phyloP scores from a whole-genome alignment of 2,113 vertebrate genomes.

The Sigmodon hispidus region DNA sequence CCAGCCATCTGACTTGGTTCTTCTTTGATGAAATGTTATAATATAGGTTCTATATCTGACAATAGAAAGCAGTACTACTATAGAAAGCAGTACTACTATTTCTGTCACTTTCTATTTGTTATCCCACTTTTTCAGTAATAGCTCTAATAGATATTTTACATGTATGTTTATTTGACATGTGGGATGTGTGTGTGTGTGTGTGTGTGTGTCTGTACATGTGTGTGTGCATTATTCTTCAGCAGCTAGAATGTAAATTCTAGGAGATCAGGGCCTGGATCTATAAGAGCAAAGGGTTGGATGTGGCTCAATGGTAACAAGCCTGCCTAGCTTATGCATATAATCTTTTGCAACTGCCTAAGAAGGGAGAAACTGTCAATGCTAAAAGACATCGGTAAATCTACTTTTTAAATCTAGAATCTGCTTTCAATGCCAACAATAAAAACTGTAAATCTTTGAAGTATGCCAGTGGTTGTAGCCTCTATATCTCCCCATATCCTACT shows the following conservation, averaged over 20 bases:
- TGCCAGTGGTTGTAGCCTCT: not conserved
- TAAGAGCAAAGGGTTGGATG: not conserved
- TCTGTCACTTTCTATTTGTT: not conserved
- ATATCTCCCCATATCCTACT: not conserved
- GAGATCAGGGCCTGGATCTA: not conserved
- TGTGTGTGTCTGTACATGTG: not conserved
- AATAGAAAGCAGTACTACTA: not conserved
- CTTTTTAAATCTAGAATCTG: not conserved
- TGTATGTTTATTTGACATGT: not conserved
- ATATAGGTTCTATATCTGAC: not conserved
- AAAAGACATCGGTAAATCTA: not conserved
- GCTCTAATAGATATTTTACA: not conserved
- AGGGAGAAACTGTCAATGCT: not conserved
- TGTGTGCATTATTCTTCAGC: not conserved
- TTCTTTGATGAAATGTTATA: not conserved
- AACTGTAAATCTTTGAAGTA: not conserved
- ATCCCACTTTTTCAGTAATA: not conserved
- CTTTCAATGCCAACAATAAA: not conserved
- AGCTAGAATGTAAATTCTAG: slow-evolving; percentile 11
- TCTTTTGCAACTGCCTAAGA: not conserved
- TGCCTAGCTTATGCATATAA: too few relatives aligned
- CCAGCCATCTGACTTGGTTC: not conserved
- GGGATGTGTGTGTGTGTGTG: not conserved
- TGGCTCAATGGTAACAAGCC: not conserved
- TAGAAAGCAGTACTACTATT: not conserved